Evolutionary conservation across 37 sponge, comb jelly and placozoan species (phyloP).

Genomic region (Halisarca cf. caerulea): DNA sequence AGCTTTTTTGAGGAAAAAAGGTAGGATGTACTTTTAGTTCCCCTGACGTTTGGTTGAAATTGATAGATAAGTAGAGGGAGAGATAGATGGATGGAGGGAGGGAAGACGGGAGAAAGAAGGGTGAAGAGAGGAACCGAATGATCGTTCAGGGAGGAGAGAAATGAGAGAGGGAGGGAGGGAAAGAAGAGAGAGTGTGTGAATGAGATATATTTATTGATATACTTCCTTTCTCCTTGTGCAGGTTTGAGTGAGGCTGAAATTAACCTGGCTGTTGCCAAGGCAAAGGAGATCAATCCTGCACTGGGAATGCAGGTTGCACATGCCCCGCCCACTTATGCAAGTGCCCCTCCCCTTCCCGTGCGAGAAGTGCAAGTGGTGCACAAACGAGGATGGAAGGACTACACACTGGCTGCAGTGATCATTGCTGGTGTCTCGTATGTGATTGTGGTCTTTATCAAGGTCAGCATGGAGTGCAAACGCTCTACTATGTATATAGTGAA

Average conservation of each 20-base stretch:
- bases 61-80: too few species aligned
- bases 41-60: too few species aligned
- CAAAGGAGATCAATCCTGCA: background rate
- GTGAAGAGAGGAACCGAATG: too few species aligned
- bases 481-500: too few species aligned
- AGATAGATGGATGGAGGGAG: too few species aligned
- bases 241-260: conserved; percentile 65
- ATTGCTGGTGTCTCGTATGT: conserved; percentile 55
- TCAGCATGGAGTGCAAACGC: conserved; percentile 24
- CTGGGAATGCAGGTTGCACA: background rate
- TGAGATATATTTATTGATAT: background rate
- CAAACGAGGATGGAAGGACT: conserved; percentile 42
- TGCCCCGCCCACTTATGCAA: background rate
- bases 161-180: too few species aligned
- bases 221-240: background rate
- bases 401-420: conserved; percentile 36
- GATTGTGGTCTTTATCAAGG: conserved; percentile 39
- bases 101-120: too few species aligned
- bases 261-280: conserved; percentile 31
- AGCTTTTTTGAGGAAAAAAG: conserved; percentile 73
- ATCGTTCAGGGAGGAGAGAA: too few species aligned
- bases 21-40: too few species aligned
- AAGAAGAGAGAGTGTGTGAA: conserved; percentile 53
- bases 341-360: conserved; percentile 33
- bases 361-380: background rate